Percentiles rank a stretch among this genome's conserved stretches.
These are phyloP conservation scores for Melinaea menophilus DNA, from an alignment of 2,888 invertebrate species.

Conservation along the genomic window DNA sequence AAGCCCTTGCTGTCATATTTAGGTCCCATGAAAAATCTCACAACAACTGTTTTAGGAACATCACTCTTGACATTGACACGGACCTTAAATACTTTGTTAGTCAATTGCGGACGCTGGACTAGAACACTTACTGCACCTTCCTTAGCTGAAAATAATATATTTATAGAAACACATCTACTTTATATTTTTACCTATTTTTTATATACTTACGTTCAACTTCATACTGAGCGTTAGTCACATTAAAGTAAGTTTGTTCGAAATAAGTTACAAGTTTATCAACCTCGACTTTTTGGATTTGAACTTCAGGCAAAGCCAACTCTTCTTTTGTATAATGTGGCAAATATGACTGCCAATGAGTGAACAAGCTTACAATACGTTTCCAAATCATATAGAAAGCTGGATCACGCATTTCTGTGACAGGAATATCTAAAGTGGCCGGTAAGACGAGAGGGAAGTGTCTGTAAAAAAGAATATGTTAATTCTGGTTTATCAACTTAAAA, in stretches of 20 bases:
- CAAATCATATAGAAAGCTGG: slow-evolving; percentile 83
- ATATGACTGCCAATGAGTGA: slow-evolving; percentile 77
- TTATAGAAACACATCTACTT: background rate
- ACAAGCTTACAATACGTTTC: slow-evolving; percentile 78
- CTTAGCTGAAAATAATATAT: slow-evolving; percentile 41
- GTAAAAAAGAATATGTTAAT: slow-evolving; percentile 11
- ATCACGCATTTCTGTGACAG: slow-evolving; percentile 81
- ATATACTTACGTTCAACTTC: slow-evolving; percentile 36
- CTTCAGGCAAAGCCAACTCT: slow-evolving; percentile 79
- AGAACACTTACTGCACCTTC: slow-evolving; percentile 62
- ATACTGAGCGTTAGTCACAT: slow-evolving; percentile 75
- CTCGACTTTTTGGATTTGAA: slow-evolving; percentile 80
- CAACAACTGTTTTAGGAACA: slow-evolving; percentile 67
- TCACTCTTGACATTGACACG: slow-evolving; percentile 79
- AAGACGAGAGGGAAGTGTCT: slow-evolving; percentile 47
- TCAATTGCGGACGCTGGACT: slow-evolving; percentile 81
- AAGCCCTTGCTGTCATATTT: slow-evolving; percentile 80
- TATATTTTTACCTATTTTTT: background rate
- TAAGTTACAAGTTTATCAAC: slow-evolving; percentile 82
- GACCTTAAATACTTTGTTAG: slow-evolving; percentile 83
- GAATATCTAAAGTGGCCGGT: slow-evolving; percentile 82
- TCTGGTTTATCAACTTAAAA: background rate
- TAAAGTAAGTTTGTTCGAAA: slow-evolving; percentile 81
- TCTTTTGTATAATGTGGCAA: slow-evolving; percentile 80
- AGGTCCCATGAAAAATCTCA: slow-evolving; percentile 83